Evolutionary conservation across 2,797 vertebrate species (phyloP).

Genomic region (Coregonus suidteri): DNA sequence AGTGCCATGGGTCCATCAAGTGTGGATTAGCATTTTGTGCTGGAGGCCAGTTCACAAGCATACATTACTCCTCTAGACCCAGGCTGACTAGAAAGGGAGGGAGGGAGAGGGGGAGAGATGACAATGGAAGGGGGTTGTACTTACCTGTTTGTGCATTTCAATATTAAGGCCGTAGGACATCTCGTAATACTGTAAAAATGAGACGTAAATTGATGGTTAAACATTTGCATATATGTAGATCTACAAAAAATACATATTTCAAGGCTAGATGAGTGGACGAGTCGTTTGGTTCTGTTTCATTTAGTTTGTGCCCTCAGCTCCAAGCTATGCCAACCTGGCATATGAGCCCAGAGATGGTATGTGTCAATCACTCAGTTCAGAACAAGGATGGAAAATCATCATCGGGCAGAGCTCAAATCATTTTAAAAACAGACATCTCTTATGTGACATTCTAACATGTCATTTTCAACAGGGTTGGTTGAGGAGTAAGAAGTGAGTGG

Average conservation of each 20-base stretch:
- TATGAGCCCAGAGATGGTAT: slow-evolving; percentile 30
- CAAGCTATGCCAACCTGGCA: slow-evolving; percentile 15
- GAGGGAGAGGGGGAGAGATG: neutral
- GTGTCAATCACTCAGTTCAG: slow-evolving; percentile 24
- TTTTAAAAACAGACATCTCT: slow-evolving; percentile 60
- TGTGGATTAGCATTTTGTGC: slow-evolving; percentile 14
- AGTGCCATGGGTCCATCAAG: slow-evolving; percentile 31
- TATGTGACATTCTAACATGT: slow-evolving; percentile 63
- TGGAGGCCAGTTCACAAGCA: slow-evolving; percentile 6
- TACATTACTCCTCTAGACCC: slow-evolving; percentile 13
- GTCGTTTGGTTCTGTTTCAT: neutral
- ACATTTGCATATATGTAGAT: neutral
- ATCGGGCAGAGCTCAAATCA: slow-evolving; percentile 38
- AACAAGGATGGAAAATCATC: slow-evolving; percentile 37
- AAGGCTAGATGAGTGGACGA: neutral
- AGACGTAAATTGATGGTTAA: neutral
- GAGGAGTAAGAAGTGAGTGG: slow-evolving; percentile 52
- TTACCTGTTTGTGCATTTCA: slow-evolving; percentile 83
- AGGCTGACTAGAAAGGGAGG: neutral
- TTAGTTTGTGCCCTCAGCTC: slow-evolving; percentile 4
- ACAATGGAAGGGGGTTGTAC: slow-evolving; percentile 26
- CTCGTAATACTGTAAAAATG: slow-evolving; percentile 37
- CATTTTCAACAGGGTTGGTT: slow-evolving; percentile 65
- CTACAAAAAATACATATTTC: neutral
- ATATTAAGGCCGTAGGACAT: slow-evolving; percentile 84